phyloP scores from a whole-genome alignment of 2,797 vertebrate genomes.

The Mastacembelus armatus region DNA sequence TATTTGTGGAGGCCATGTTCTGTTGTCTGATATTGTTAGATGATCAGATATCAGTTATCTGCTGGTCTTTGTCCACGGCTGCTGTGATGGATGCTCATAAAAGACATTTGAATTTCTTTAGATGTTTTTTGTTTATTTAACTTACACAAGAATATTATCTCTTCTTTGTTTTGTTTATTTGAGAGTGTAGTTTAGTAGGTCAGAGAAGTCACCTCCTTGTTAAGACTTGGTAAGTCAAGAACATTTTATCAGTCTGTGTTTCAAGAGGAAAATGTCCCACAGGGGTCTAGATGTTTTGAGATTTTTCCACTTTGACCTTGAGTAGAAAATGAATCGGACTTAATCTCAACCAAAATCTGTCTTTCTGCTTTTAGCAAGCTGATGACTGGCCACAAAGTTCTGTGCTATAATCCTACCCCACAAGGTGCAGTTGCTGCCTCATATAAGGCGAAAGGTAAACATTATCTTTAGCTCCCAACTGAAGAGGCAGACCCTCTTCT shows the following conservation, averaged over 20 bases:
- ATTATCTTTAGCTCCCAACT: constrained; percentile 39
- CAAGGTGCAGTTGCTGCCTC: constrained; percentile 39
- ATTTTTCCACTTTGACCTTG: background rate
- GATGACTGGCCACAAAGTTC: background rate
- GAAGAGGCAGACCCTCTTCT: constrained; percentile 34
- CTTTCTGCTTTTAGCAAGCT: background rate
- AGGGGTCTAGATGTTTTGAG: background rate
- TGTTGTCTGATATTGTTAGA: background rate
- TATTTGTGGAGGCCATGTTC: background rate
- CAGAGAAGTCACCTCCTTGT: background rate
- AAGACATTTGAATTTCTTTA: background rate
- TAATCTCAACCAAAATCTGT: background rate
- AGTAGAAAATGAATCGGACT: too few species aligned
- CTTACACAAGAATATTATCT: too few species aligned
- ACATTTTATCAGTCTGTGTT: background rate
- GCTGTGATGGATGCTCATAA: background rate
- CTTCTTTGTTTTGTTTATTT: too few species aligned
- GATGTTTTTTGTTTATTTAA: too few species aligned
- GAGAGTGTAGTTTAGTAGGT: too few species aligned
- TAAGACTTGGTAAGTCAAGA: background rate
- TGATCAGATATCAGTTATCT: background rate
- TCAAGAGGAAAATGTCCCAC: background rate
- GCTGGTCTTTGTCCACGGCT: background rate
- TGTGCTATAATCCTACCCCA: constrained; percentile 6
- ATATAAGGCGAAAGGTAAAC: constrained; percentile 46